Evolutionary conservation across 1,140 invertebrate species (phyloP).

Genomic region (Brachionus rubens): DNA sequence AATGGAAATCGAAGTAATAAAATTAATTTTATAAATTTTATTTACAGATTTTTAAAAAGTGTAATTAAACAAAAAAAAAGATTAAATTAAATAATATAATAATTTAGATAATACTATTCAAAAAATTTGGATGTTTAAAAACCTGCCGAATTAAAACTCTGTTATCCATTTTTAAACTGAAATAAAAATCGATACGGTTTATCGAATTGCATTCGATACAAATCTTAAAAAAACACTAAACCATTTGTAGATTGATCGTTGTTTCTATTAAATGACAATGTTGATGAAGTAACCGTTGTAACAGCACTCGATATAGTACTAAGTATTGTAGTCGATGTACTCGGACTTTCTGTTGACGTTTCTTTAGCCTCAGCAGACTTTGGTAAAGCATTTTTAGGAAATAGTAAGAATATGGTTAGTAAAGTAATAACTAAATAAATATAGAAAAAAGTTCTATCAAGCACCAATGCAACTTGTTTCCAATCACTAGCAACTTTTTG

Average conservation of each 20-base stretch:
- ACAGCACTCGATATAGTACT: not conserved
- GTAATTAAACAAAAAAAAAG: too few species aligned
- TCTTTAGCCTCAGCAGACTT: too few species aligned
- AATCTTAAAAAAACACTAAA: not conserved
- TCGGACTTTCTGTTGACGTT: not conserved
- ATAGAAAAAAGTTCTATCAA: slow-evolving; percentile 59
- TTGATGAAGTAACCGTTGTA: not conserved
- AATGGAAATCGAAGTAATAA: too few species aligned
- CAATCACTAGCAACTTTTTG: slow-evolving; percentile 53
- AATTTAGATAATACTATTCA: too few species aligned
- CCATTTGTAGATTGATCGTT: slow-evolving; percentile 5
- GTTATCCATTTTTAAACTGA: too few species aligned
- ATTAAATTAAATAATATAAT: too few species aligned
- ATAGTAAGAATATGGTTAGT: slow-evolving; percentile 56
- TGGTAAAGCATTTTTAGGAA: slow-evolving; percentile 48
- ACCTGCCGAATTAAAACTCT: too few species aligned
- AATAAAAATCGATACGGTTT: too few species aligned
- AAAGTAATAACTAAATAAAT: slow-evolving; percentile 63
- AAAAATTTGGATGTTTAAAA: too few species aligned
- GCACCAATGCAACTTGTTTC: slow-evolving; percentile 56
- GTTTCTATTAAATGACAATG: not conserved
- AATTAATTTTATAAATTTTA: too few species aligned
- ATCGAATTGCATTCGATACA: too few species aligned
- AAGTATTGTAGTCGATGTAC: not conserved
- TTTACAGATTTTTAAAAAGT: too few species aligned